Evolutionary conservation across 2,113 vertebrate genomes (phyloP), one percentile per base, ranked within the genome.

Genomic region (Leuciscus idus): DNA sequence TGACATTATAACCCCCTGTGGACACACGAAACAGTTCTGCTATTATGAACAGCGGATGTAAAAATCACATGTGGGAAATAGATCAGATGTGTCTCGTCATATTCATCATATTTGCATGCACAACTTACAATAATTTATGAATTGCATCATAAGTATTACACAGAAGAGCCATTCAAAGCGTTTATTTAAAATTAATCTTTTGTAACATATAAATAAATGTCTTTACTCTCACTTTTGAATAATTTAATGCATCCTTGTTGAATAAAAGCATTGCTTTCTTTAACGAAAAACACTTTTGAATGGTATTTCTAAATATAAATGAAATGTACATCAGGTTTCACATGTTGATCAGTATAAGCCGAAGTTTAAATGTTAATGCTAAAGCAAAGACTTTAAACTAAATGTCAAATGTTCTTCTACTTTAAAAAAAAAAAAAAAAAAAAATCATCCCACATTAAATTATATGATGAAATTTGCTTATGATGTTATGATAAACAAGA

Each of bases 1-100:
- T 97, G 88, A 96, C 92, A 86, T 98, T 98, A 91, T 98, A 98
- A 75, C 96, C 96, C 97, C 97, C 97, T 98, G 88, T 0, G 19
- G 46, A 80, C 9, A 79, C 15, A 62, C 21, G 81, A 19, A 55
- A 19, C 50, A 5, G 50, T 52, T 52, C 13, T 5, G 50, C 48
- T 50, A 55, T 55, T 19, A 70, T 21, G 4, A 86, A 66, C 52
- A 79, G 52, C 57, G n/a, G 21, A 23, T n/a, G 21, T 43, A 23
- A 43, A 73, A 19, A 66, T 30, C 28, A 66, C 13, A 30, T 1
- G 26, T 66, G 62, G 13, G 12, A 64, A 30, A 66, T 17, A 66
- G 13, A 66, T 66, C 62, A 30, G 28, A 66, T 13, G 28, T 30
- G 13, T 66, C 62, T 43, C 0, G 21, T 43, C 70, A 9, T 73